A percentile compares a stretch with the other conserved stretches of the same genome.
These are phyloP conservation scores for Drosophila robusta DNA, from an alignment of 2,888 invertebrate species.

Conservation along the genomic window DNA sequence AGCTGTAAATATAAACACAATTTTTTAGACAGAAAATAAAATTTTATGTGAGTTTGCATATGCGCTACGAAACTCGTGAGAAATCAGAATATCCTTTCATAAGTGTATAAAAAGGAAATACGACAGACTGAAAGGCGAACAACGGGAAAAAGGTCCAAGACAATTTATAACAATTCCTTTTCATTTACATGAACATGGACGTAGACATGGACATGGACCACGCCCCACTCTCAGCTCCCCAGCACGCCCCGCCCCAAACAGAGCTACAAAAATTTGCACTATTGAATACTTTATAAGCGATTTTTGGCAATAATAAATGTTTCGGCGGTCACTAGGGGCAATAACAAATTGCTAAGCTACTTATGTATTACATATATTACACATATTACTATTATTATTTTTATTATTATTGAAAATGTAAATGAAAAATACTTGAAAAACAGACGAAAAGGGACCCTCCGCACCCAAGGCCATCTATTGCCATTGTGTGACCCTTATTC, in stretches of 20 bases:
- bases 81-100: neutral
- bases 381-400: constrained; percentile 33
- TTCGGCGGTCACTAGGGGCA: constrained; percentile 35
- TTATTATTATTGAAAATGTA: constrained; percentile 64
- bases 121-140: constrained; percentile 9
- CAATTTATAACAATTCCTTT: constrained; percentile 76
- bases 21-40: too few relatives aligned
- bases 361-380: constrained; percentile 39
- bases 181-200: constrained; percentile 60
- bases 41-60: too few relatives aligned
- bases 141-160: constrained; percentile 51
- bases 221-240: neutral
- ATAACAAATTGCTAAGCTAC: constrained; percentile 55
- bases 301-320: constrained; percentile 67
- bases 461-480: constrained; percentile 22
- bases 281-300: constrained; percentile 73
- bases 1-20: too few relatives aligned
- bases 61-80: neutral
- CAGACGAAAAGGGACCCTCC: neutral
- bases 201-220: constrained; percentile 11
- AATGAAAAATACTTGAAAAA: constrained; percentile 64
- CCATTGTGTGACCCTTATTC: constrained; percentile 51
- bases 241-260: too few relatives aligned
- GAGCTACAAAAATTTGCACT: constrained; percentile 45
- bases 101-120: constrained; percentile 11